Evolutionary conservation across 2,888 invertebrate species (phyloP), one percentile per base, ranked within the genome.

Genomic region (Baronia brevicornis): DNA sequence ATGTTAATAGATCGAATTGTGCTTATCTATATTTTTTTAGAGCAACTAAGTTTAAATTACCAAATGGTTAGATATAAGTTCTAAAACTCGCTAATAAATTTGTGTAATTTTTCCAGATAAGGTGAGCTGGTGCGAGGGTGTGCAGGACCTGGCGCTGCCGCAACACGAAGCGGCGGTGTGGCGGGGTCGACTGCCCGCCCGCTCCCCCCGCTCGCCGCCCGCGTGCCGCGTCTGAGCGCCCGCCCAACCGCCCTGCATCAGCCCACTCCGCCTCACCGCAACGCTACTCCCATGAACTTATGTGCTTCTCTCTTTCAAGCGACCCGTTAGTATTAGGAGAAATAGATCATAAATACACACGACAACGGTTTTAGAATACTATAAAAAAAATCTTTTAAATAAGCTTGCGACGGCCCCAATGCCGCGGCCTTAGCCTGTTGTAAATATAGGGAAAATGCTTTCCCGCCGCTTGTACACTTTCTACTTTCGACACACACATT

Each of bases 381-480:
- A 46, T 46, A 43, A 43, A 36, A 48, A 43, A 40, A 26, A 15
- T 28, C 23, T 19, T 18, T n/a, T 18, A 22, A 10, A 31, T 35
- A 27, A n/a, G 36, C 36, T 36, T 31, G 22, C 50, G 55, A 54
- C 51, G 58, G 61, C 56, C 55, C 63, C 62, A 52, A 61, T 41
- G 50, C 48, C 53, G 44, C 56, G 48, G 52, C 43, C 59, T n/a
- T 21, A 4, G 13, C 48, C 54, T 50, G 46, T 56, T 78, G 75
- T 78, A 78, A 65, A 79, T 78, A 72, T 47, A 61, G 55, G 55
- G 51, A 65, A 58, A 60, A 60, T 55, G 75, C 75, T 78, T 71
- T 44, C 48, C 51, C 59, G 63, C 64, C 57, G 75, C 79, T 77
- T 74, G 52, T 51, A 73, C 74, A 79, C 77, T 67, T 74, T 72